Base-by-base conservation (phyloP, 2,113 vertebrate species). In the Thunnus thynnus region DNA sequence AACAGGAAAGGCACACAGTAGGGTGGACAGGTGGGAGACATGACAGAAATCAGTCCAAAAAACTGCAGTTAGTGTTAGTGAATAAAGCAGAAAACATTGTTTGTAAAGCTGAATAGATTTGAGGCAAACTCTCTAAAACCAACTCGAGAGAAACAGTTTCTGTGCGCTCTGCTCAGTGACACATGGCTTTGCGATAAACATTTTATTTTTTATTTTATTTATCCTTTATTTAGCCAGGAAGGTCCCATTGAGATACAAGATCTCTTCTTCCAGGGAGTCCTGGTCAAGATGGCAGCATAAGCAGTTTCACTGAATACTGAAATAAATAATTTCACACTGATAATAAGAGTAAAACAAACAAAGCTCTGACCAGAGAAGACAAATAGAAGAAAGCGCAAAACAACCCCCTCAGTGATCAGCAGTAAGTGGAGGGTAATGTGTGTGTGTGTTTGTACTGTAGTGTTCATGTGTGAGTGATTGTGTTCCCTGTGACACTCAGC, bases 401-500 rank as follows among this genome's bases (percentile, higher is more conserved):
- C 32, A 14, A 5, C 27, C 16, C 41, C 22, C 8, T 41, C 36
- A 0, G 18, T 17, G 64, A 63, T 48, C 60, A 82, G 75, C 82
- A 76, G 55, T 47, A 72, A 84, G 66, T 74, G 41, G 25, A 22
- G 67, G 18, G 67, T 50, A 50, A 9, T 5, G 55, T 54, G 70
- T 66, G 70, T 66, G 36, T 55, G 25, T 64, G 36, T 55, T 47
- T 71, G 74, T 63, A 18, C 16, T 66, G 66, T 30, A 5, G 44
- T 41, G 62, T 73, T 69, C 2, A 60, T 83, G 62, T 51, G 20
- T 75, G 60, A 25, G 20, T 61, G 10, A 62, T 70, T 74, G 88
- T 91, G 91, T 87, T 73, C 88, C 58, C 54, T 88, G 89, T 90
- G 94, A 91, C 36, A 84, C 91, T 91, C 89, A 85, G 87, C 91